phyloP scores from a whole-genome alignment of 2,888 invertebrate species.

The Rotaria socialis region DNA sequence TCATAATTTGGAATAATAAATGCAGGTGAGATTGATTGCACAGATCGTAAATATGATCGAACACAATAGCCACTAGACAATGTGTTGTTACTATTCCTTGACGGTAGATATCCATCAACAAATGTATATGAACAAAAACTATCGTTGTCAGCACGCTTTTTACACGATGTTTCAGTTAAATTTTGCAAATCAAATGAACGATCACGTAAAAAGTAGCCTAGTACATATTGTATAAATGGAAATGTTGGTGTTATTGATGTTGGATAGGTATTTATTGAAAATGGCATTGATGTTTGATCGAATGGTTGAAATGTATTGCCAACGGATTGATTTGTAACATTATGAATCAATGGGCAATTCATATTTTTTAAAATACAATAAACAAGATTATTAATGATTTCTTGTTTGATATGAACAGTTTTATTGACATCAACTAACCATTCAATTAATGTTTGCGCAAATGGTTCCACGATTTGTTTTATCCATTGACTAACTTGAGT shows the following conservation, averaged over 20 bases:
- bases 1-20: background rate
- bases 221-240: background rate
- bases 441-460: background rate
- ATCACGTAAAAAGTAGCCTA: background rate
- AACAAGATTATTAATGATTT: background rate
- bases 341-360: background rate
- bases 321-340: background rate
- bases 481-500: background rate
- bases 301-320: background rate
- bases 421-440: background rate
- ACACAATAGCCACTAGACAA: background rate
- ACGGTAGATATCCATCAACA: background rate
- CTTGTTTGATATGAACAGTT: background rate
- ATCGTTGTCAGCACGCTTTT: background rate
- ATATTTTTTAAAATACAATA: constrained; percentile 17
- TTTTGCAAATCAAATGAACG: background rate
- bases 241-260: background rate
- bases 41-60: background rate
- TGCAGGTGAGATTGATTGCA: background rate
- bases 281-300: background rate
- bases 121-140: background rate
- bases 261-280: background rate
- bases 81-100: background rate
- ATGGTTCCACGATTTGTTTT: background rate
- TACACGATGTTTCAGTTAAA: background rate